Evolutionary conservation across 2,888 invertebrate genomes (phyloP), one percentile per base, ranked within the genome.

Genomic region (Melinopterus prodromus): DNA sequence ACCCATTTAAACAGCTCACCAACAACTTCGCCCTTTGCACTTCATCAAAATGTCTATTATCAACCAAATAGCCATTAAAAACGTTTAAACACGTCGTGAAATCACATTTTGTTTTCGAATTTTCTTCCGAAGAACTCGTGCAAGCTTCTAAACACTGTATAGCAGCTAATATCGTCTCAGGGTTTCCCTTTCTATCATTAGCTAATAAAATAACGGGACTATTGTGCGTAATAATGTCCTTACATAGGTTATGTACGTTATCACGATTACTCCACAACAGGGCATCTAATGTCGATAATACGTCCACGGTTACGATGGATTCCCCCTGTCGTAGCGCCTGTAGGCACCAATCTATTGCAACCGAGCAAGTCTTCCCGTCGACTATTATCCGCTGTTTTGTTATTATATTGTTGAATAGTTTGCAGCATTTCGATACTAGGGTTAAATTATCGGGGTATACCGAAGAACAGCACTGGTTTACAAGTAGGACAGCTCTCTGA

Each of bases 381-480:
- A 89, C 81, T 69, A 82, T 87, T 26, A 93, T 86, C 84, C 91
- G 91, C 86, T 93, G 92, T 85, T 90, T 90, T 12, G 89, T 90
- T 70, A 92, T 82, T 16, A 93, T 87, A 83, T 90, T 91, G 79
- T 90, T 90, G 37, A 93, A 88, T 79, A 93, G 87, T 84, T 91
- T 91, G 83, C 93, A 92, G 81, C 91, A 90, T 89, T 93, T 93
- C 35, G 91, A 90, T 6, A 91, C 90, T 77, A 93, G 86, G 79
- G 90, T 89, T 77, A 90, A 90, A 86, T 93, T 92, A 38, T 87
- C 88, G 5, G 92, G 90, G 53, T 87, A 85, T 69, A 90, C 86
- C 38, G 88, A 82, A 38, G 84, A 85, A 79, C 89, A 89, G 79
- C 88, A 88, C 79, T 89, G 88, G 81, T 89, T 87, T 2, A 90